A percentile compares a stretch with the other conserved stretches of the same genome.
Evolutionary conservation across 2,888 invertebrate genomes (phyloP).

Genomic region (Microctonus brassicae): DNA sequence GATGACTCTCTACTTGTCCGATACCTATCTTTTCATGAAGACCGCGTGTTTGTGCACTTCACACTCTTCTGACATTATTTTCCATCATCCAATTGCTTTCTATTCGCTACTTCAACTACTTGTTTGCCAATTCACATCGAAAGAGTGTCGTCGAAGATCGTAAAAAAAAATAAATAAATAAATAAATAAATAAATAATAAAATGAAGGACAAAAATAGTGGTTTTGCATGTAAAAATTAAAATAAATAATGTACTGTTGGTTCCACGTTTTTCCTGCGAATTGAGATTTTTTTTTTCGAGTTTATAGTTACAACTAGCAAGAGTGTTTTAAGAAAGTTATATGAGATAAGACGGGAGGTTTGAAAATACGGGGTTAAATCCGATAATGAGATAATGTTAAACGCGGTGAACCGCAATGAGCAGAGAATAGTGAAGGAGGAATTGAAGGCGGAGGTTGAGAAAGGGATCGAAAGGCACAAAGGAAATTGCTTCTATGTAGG

Average conservation of each 20-base stretch:
- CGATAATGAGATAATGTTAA: conserved; percentile 27
- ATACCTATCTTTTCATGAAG: conserved; percentile 43
- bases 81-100: not conserved
- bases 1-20: conserved; percentile 40
- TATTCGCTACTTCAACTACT: conserved; percentile 19
- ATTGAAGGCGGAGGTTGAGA: not conserved
- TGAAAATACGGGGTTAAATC: not conserved
- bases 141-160: not conserved
- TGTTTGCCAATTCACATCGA: conserved; percentile 34
- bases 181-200: not conserved
- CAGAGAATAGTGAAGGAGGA: not conserved
- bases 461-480: conserved; percentile 15
- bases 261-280: not conserved
- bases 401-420: conserved; percentile 21
- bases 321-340: not conserved
- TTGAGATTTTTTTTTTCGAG: not conserved
- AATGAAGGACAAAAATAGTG: too few species aligned
- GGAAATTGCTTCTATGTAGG: conserved; percentile 14
- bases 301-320: not conserved
- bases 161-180: not conserved
- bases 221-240: not conserved
- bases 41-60: conserved; percentile 6
- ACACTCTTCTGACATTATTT: not conserved
- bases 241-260: not conserved
- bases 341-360: not conserved